Conservation (phyloP, 2,113 vertebrate genomes). For the Spilogale gracilis region DNA sequence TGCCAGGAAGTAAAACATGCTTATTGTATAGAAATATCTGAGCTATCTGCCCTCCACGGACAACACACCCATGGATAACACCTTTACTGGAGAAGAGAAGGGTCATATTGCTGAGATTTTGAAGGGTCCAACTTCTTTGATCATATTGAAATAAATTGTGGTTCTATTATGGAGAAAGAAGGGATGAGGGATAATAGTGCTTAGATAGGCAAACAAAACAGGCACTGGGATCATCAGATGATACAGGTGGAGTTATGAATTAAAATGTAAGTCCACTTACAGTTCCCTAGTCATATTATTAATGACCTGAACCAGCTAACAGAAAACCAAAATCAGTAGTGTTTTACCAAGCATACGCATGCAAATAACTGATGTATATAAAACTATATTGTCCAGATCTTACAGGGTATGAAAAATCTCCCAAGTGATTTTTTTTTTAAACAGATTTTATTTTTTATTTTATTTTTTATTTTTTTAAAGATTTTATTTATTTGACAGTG, state of each 20-base stretch:
- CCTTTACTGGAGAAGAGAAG: background rate
- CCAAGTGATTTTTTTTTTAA: background rate
- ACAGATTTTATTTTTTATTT: too few relatives aligned
- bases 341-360: background rate
- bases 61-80: too few relatives aligned
- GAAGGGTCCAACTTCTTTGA: background rate
- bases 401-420: background rate
- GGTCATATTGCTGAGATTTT: accelerated
- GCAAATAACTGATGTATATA: background rate
- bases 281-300: background rate
- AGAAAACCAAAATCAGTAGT: background rate
- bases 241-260: background rate
- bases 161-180: background rate
- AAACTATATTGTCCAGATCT: background rate
- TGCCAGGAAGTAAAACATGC: background rate
- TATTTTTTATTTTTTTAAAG: too few relatives aligned
- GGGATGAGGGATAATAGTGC: background rate
- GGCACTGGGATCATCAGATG: background rate
- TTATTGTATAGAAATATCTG: background rate
- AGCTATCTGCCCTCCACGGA: background rate
- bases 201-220: background rate
- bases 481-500: too few relatives aligned
- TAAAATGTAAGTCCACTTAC: background rate
- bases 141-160: background rate
- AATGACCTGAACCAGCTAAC: background rate